phyloP scores from a whole-genome alignment of 2,888 invertebrate genomes.

The Kryphioiulus occultus region DNA sequence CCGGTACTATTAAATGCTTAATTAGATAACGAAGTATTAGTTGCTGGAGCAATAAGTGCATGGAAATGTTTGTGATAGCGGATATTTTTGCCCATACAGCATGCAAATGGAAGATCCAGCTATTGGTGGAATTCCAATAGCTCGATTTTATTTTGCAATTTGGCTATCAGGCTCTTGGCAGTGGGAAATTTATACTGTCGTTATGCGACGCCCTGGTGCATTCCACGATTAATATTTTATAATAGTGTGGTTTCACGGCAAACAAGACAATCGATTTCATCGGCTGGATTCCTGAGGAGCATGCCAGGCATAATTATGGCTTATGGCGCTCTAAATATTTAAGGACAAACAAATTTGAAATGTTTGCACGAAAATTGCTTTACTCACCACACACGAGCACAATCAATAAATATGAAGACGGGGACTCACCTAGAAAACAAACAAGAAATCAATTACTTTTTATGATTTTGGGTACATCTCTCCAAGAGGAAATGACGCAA shows the following conservation, averaged over 20 bases:
- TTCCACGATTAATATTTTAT: background rate
- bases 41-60: no score
- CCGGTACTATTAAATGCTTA: no score
- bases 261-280: background rate
- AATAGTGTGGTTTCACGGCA: background rate
- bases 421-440: slow-evolving; percentile 23
- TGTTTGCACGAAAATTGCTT: slow-evolving; percentile 16
- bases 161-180: background rate
- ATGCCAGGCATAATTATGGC: background rate
- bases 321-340: background rate
- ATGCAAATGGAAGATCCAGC: no score
- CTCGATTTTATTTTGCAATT: no score
- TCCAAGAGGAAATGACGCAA: no score
- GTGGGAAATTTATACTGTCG: background rate
- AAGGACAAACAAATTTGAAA: background rate
- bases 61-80: no score
- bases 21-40: no score
- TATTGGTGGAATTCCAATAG: no score
- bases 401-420: background rate
- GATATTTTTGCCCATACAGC: no score
- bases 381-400: background rate
- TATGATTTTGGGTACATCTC: background rate
- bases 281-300: background rate
- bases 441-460: slow-evolving; percentile 3
- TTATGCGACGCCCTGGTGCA: background rate